These are phyloP conservation scores for Corythaixoides concolor DNA, from an alignment of 2,113 vertebrate genomes.

Conservation along the genomic window DNA sequence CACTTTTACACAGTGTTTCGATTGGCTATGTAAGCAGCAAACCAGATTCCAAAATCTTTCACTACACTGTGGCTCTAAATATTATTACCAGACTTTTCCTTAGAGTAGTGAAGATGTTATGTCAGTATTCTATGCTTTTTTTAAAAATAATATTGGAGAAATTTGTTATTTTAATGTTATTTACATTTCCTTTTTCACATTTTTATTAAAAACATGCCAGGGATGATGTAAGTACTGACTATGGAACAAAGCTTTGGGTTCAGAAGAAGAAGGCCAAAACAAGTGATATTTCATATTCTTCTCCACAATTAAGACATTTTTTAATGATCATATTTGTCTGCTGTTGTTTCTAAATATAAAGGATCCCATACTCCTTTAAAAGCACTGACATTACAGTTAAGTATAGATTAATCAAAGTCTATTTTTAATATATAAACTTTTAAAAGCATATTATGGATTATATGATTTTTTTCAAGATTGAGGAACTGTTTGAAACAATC, in stretches of 20 bases:
- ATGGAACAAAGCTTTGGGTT: fast-evolving
- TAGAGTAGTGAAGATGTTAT: background rate
- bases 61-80: background rate
- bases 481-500: background rate
- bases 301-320: background rate
- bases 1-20: background rate
- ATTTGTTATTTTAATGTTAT: background rate
- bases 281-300: background rate
- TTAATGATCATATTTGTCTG: background rate
- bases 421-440: background rate
- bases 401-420: background rate
- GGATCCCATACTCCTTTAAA: background rate
- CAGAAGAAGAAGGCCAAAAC: background rate
- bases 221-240: background rate
- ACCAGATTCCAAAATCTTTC: background rate
- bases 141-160: background rate
- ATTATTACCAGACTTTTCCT: background rate
- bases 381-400: background rate
- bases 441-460: background rate
- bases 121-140: background rate
- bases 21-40: background rate
- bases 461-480: background rate
- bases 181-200: background rate
- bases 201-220: background rate
- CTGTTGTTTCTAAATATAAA: background rate